These are phyloP conservation scores for Argynnis bischoffii DNA, from an alignment of 2,888 invertebrate species.

Conservation along the genomic window DNA sequence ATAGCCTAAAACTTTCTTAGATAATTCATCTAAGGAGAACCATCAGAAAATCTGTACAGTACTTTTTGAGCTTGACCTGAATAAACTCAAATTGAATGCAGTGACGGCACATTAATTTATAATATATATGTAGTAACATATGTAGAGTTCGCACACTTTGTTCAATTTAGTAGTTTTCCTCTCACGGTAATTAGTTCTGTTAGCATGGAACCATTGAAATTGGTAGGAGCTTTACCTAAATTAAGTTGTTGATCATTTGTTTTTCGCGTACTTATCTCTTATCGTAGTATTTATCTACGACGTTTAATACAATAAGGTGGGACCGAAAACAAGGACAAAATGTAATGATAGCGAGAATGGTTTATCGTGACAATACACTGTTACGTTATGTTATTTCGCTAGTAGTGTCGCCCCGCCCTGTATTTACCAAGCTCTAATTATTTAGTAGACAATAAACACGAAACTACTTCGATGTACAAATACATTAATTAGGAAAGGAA, in stretches of 20 bases:
- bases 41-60: no score
- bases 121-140: no score
- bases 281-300: constrained; percentile 12
- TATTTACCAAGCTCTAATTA: constrained; percentile 62
- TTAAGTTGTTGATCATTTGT: constrained; percentile 2
- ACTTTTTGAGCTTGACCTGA: no score
- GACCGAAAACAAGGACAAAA: constrained; percentile 17
- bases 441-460: constrained; percentile 60
- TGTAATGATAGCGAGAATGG: constrained; percentile 27
- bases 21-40: no score
- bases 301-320: constrained; percentile 13
- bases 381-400: constrained; percentile 57
- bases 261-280: constrained; percentile 10
- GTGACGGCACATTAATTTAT: no score
- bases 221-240: constrained; percentile 11
- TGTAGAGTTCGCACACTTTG: no score
- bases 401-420: constrained; percentile 66
- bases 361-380: constrained; percentile 58
- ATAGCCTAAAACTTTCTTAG: no score
- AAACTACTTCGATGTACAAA: constrained; percentile 48
- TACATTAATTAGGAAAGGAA: constrained; percentile 39
- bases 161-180: no score
- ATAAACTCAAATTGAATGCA: no score
- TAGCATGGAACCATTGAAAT: not conserved
- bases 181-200: no score